Base-by-base conservation (phyloP, 1,140 invertebrate genomes). In the Ceratina australensis region DNA sequence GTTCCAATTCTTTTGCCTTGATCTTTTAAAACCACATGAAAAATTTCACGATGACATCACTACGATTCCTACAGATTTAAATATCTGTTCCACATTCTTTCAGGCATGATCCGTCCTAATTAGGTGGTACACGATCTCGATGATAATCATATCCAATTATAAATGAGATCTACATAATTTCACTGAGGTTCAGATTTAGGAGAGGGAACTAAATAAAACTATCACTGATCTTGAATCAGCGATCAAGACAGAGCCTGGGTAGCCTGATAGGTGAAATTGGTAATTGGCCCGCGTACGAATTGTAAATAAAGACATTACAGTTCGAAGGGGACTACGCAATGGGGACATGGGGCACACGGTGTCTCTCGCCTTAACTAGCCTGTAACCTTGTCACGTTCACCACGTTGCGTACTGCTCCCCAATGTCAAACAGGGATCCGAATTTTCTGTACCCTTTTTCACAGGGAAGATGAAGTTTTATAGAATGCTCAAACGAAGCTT, bases 281-380 rank as follows among this genome's bases (percentile, higher is more conserved):
- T 33, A 71, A 71, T 59, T 71, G 57, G 47, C 12, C 16, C 24
- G 42, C 24, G 22, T 64, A 56, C 15, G 7, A 33, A 64, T 64
- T 57, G 69, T 78, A 72, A 72, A 72, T 72, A 72, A 78, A 78
- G 22, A 60, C 28, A 78, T 72, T 61, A 72, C 16, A 28, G 13
- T 4, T 52, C 10, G 65, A 72, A 33, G 67, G 66, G 60, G 24
- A 78, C 20, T 49, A 13, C 24, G 69, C 52, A 78, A 72, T 65
- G 76, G 50, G 76, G 50, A 57, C 76, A 72, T 24, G 42, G 59
- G 61, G 18, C 28, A 42, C 22, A 47, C 47, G n/a, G 24, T 54
- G 59, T 22, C 22, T 22, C 22, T 64, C 33, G 61, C 69, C 76
- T 49, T 72, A 78, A 78, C 64, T 78, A 60, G 69, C 1, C 24